A percentile compares a stretch with the other conserved stretches of the same genome.
These are phyloP conservation scores for Trachelus iudaicus DNA, from an alignment of 2,888 invertebrate genomes.

Conservation along the genomic window DNA sequence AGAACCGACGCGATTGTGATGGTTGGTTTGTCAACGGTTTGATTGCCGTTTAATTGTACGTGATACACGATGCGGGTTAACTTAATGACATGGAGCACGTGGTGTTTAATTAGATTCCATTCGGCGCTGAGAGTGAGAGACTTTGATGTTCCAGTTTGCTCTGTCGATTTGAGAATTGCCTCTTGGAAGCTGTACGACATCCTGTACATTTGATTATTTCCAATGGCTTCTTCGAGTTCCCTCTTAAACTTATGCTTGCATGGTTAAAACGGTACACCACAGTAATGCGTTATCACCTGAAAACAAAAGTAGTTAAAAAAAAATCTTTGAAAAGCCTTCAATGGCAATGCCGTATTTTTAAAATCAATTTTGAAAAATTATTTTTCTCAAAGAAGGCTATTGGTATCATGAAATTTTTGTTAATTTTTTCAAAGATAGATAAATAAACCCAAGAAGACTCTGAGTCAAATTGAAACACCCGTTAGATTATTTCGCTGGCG, in stretches of 20 bases:
- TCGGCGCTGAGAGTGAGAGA: background rate
- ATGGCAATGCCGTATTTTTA: too few species aligned
- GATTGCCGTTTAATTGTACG: background rate
- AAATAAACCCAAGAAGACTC: background rate
- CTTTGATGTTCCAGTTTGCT: background rate
- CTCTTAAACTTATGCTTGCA: background rate
- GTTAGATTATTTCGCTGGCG: constrained; percentile 46
- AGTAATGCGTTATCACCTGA: background rate
- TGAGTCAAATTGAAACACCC: constrained; percentile 41
- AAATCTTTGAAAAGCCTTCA: too few species aligned
- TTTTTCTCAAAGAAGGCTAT: background rate
- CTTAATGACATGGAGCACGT: background rate
- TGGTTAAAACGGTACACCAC: background rate
- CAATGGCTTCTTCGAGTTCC: background rate
- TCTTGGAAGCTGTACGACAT: background rate
- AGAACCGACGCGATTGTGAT: background rate
- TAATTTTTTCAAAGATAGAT: background rate
- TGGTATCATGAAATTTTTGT: background rate
- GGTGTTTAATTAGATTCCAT: background rate
- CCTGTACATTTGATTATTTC: background rate
- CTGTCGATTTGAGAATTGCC: background rate
- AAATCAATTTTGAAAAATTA: background rate
- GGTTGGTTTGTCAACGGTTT: background rate
- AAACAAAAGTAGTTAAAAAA: background rate
- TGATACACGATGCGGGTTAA: background rate